phyloP scores from a whole-genome alignment of 2,888 invertebrate genomes.

The Zele albiditarsus region DNA sequence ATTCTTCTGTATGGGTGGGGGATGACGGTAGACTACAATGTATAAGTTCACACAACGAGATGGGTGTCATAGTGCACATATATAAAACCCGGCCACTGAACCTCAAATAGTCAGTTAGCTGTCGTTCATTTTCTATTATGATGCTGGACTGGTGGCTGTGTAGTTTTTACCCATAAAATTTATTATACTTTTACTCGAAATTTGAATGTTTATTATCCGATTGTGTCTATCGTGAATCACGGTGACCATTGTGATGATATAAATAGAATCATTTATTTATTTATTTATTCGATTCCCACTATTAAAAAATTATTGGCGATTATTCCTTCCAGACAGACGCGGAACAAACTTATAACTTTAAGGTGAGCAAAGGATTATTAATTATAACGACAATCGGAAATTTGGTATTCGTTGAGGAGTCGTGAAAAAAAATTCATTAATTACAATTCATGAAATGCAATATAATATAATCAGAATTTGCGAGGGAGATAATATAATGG shows the following conservation, averaged over 20 bases:
- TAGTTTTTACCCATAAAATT: not conserved
- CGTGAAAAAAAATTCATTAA: too few species aligned
- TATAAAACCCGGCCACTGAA: slow-evolving; percentile 29
- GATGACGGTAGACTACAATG: not conserved
- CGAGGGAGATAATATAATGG: too few species aligned
- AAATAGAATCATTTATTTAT: too few species aligned
- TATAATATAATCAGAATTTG: too few species aligned
- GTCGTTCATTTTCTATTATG: slow-evolving; percentile 6
- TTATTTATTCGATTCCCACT: not conserved
- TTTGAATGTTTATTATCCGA: not conserved
- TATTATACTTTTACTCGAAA: not conserved
- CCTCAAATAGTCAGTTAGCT: slow-evolving; percentile 31
- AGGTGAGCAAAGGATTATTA: too few species aligned
- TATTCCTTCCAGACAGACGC: too few species aligned
- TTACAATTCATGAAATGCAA: too few species aligned
- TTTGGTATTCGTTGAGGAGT: too few species aligned
- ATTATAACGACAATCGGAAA: too few species aligned
- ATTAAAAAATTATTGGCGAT: not conserved
- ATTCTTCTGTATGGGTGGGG: slow-evolving; percentile 26
- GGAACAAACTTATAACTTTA: too few species aligned
- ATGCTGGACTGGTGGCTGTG: not conserved
- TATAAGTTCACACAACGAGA: not conserved
- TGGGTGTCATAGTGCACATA: slow-evolving; percentile 19
- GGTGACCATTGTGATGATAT: not conserved
- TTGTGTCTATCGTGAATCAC: not conserved